Base-by-base conservation (phyloP, 2,888 invertebrate genomes). In the Epinotia nisella region DNA sequence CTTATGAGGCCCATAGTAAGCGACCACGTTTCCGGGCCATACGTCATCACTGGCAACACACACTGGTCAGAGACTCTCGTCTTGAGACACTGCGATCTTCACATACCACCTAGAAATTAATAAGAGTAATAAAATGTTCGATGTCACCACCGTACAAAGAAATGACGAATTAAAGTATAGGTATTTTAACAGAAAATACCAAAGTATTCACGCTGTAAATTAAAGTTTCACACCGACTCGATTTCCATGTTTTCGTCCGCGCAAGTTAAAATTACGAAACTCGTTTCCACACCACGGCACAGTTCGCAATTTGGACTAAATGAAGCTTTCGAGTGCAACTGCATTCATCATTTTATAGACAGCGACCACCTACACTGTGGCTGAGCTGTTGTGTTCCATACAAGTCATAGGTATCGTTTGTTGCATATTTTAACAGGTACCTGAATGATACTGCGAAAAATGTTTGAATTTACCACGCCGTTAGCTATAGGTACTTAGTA, bases 251-350 rank as follows among this genome's bases (percentile, higher is more conserved):
- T 76, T 75, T 74, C 74, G 64, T 71, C 74, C 69, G 62, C 58
- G 45, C 75, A 71, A 77, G 75, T 76, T 76, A 71, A 75, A 76
- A 77, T 75, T 74, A 75, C 77, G 72, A 71, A 76, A 77, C 75
- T 77, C 73, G 73, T 75, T 75, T 74, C 72, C 74, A 74, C 71
- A 68, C 70, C 65, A 58, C 60, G 21, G 71, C 61, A 41, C 59
- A 66, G 70, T 71, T 67, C 56, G 61, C 72, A 72, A 61, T 72
- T 72, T 67, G 61, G 61, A 61, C 55, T 67, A 67, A 67, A 67
- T 72, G 67, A 72, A 67, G 67, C 62, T 67, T 67, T 71, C 45
- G 61, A 72, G 67, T 72, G 72, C 55, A 49, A 61, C 45, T 55
- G 72, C 21, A 71, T 71, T 64, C 70, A 65, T 71, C 49, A 49